Conservation (phyloP, 2,888 invertebrate genomes). For the Pammene aurita region DNA sequence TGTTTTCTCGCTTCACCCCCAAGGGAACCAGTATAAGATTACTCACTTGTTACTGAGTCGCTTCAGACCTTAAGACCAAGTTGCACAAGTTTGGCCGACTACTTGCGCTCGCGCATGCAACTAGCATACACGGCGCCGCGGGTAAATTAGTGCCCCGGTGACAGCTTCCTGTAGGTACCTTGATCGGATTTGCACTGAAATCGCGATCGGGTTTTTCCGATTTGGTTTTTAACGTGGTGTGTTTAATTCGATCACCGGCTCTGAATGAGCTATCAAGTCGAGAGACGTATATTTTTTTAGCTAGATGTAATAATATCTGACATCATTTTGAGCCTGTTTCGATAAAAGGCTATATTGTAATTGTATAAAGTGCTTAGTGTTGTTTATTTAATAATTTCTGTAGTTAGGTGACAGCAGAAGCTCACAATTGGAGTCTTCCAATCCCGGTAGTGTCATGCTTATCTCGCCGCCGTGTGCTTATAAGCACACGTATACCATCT, state of each 20-base stretch:
- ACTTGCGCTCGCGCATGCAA: not conserved
- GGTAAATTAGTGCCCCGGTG: conserved; percentile 76
- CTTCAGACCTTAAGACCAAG: not conserved
- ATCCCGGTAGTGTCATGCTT: too few species aligned
- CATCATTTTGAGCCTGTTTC: not conserved
- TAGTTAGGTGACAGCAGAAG: too few species aligned
- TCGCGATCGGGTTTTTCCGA: conserved; percentile 43
- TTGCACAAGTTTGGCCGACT: not conserved
- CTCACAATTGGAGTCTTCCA: too few species aligned
- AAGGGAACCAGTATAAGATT: not conserved
- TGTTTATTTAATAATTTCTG: too few species aligned
- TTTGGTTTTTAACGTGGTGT: conserved; percentile 28
- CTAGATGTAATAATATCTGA: not conserved
- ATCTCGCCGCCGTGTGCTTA: too few species aligned
- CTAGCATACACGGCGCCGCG: conserved; percentile 53
- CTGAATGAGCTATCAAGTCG: conserved; percentile 23
- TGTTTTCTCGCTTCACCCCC: not conserved
- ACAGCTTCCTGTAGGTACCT: conserved; percentile 76
- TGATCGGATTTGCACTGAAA: conserved; percentile 57
- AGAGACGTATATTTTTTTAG: conserved; percentile 11
- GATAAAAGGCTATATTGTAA: not conserved
- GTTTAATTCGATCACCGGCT: conserved; percentile 18
- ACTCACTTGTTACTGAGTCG: not conserved
- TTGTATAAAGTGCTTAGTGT: not conserved
- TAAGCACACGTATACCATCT: too few species aligned